These are phyloP conservation scores for Carduelis carduelis DNA, from an alignment of 2,797 vertebrate genomes.

Conservation along the genomic window DNA sequence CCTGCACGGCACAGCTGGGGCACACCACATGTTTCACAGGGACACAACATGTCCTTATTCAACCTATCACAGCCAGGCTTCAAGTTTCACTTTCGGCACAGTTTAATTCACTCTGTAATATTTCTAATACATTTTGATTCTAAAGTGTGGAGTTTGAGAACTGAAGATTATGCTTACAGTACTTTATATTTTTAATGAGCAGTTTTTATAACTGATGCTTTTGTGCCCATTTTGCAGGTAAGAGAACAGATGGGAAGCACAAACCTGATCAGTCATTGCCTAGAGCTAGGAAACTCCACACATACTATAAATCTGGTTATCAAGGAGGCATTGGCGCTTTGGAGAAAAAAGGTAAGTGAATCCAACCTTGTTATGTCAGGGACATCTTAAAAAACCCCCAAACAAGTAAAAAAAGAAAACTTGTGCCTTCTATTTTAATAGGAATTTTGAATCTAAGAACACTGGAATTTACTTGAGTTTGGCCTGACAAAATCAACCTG, in stretches of 20 bases:
- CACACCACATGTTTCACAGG: fast-evolving
- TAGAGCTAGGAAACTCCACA: background rate
- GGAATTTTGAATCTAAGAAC: background rate
- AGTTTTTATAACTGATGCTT: background rate
- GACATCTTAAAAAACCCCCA: background rate
- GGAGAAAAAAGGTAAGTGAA: background rate
- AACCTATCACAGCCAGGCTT: background rate
- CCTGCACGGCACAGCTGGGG: fast-evolving
- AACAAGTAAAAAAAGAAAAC: background rate
- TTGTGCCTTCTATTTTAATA: background rate
- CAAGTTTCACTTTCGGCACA: background rate
- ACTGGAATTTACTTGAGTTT: background rate
- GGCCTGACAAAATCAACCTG: background rate
- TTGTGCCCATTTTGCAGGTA: background rate
- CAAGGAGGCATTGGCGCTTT: background rate
- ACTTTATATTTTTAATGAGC: background rate
- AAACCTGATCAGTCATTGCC: background rate
- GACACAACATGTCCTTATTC: background rate
- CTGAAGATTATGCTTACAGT: background rate
- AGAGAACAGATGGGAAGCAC: background rate
- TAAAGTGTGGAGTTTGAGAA: background rate
- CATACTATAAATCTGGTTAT: fast-evolving
- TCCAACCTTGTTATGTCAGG: background rate
- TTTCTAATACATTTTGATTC: background rate
- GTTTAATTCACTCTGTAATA: background rate